phyloP scores from a whole-genome alignment of 2,113 vertebrate species.

The Paracanthobrama guichenoti region DNA sequence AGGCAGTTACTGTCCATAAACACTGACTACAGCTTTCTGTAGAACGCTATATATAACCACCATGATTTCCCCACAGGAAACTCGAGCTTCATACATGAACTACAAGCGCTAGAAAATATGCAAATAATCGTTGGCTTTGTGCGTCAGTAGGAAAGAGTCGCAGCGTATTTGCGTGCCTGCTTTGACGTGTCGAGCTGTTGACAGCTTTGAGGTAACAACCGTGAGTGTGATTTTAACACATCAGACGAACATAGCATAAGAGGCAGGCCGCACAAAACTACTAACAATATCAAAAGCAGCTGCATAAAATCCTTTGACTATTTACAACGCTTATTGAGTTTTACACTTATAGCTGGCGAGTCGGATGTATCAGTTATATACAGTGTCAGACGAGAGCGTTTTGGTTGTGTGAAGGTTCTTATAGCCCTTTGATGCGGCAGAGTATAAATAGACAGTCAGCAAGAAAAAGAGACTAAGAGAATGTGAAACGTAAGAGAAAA shows the following conservation, averaged over 20 bases:
- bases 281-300: conserved; percentile 23
- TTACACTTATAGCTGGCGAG: background rate
- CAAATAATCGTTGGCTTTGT: conserved; percentile 26
- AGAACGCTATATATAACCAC: conserved; percentile 9
- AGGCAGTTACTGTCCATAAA: conserved; percentile 3
- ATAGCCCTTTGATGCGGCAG: conserved; percentile 59
- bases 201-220: conserved; percentile 53
- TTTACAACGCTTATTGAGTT: background rate
- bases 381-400: conserved; percentile 27
- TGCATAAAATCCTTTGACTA: conserved; percentile 12
- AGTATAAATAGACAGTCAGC: conserved; percentile 27
- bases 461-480: background rate
- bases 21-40: conserved; percentile 8
- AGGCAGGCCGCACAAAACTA: conserved; percentile 5
- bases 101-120: background rate
- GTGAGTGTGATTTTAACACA: conserved; percentile 32
- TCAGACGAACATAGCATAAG: conserved; percentile 31
- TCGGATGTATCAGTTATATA: conserved; percentile 6
- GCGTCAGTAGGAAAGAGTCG: background rate
- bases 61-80: conserved; percentile 7
- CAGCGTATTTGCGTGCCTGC: background rate
- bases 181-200: conserved; percentile 21
- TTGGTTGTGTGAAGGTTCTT: conserved; percentile 53
- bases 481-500: conserved; percentile 10
- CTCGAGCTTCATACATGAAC: conserved; percentile 1